Evolutionary conservation across 1,140 invertebrate species (phyloP), one percentile per base, ranked within the genome.

Genomic region (Phocides pigmalion): DNA sequence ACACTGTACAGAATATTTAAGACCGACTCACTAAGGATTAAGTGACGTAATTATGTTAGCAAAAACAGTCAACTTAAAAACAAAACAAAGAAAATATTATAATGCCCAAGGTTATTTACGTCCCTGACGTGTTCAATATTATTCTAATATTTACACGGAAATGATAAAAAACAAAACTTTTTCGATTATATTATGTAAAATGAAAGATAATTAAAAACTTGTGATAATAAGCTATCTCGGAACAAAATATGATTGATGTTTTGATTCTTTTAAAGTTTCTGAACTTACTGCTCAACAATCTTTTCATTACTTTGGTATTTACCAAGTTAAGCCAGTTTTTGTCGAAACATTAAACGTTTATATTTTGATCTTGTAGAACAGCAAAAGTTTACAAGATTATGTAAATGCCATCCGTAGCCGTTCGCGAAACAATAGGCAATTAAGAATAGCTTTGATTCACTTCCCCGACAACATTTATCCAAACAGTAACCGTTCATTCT

Each of bases 381-480:
- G 49, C 62, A 63, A 74, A 63, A 70, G 68, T 70, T 74, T 66
- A 66, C 68, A 70, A 74, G 70, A 74, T 68, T 70, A 74, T 68
- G 68, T 65, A 68, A 74, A 74, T 74, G 65, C 63, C 67, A 35
- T 62, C 64, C 66, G 53, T 53, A 70, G 68, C 37, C 44, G 67
- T 61, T 62, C 54, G 63, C 15, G 46, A 56, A 68, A 62, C 62
- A 64, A 74, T 62, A 32, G 68, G 49, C 65, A 62, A 68, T 66
- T 65, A 70, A 66, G 65, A 61, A 61, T 66, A 69, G 59, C 56
- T 44, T 64, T 64, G 59, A 66, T 51, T 51, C 28, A 51, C 15
- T n/a, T 47, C 44, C 22, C 12, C 22, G 46, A 12, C 19, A 46
- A 49, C 46, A 49, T 28, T 49, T 49, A 49, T 16, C 28, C n/a